A percentile compares a stretch with the other conserved stretches of the same genome.
Evolutionary conservation across 2,888 invertebrate genomes (phyloP).

Genomic region (Octodonta nipae): DNA sequence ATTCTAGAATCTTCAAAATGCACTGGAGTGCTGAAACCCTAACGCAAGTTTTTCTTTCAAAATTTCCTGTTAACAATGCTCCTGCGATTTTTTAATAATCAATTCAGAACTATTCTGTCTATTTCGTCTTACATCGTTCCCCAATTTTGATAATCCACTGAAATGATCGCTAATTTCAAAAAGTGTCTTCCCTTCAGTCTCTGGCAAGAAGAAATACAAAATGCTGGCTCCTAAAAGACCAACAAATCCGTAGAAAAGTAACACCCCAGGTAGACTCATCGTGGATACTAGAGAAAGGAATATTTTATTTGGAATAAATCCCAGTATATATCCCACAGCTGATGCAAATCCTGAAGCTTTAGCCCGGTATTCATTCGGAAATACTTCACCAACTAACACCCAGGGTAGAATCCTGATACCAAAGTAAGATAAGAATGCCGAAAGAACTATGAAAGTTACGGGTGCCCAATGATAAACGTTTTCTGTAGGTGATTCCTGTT

Average conservation of each 20-base stretch:
- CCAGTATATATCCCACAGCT: constrained; percentile 61
- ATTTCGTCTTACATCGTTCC: constrained; percentile 36
- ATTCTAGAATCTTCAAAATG: too few relatives aligned
- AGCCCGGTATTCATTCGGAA: constrained; percentile 52
- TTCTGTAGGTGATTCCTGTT: constrained; percentile 8
- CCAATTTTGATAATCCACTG: constrained; percentile 42
- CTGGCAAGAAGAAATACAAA: constrained; percentile 59
- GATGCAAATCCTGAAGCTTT: constrained; percentile 60
- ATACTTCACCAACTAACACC: constrained; percentile 70
- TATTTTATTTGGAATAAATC: constrained; percentile 61
- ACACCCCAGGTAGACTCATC: constrained; percentile 56
- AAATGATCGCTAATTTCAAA: constrained; percentile 59
- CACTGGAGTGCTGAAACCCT: too few relatives aligned
- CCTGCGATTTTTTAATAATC: too few relatives aligned
- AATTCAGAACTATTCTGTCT: too few relatives aligned
- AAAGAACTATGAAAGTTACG: constrained; percentile 46
- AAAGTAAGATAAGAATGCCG: constrained; percentile 56
- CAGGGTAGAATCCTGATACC: constrained; percentile 63
- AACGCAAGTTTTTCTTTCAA: too few relatives aligned
- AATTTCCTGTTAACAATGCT: too few relatives aligned
- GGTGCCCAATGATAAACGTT: constrained; percentile 58
- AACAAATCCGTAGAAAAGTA: constrained; percentile 53
- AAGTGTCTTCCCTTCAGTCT: constrained; percentile 68
- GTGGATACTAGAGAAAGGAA: constrained; percentile 51
- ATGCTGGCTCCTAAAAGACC: constrained; percentile 49